Conservation (phyloP, 2,113 vertebrate genomes). For the Coptodon rendalli region DNA sequence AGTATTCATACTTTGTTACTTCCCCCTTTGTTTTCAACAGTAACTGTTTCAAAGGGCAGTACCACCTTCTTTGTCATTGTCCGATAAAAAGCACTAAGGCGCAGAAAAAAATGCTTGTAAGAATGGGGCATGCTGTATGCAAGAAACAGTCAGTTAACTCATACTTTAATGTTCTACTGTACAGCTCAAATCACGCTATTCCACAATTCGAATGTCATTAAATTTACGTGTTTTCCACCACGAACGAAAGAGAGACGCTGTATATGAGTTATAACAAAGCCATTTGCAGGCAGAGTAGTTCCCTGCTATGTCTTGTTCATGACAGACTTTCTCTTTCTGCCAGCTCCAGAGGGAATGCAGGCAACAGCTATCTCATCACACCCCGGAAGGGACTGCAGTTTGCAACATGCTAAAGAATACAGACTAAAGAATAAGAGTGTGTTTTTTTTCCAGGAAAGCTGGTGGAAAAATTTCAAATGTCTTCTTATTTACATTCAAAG, state of each 20-base stretch:
- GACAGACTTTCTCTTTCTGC: background rate
- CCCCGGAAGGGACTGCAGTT: background rate
- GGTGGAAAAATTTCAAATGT: background rate
- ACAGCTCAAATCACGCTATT: background rate
- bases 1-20: background rate
- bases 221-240: background rate
- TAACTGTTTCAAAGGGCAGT: background rate
- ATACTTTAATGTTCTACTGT: background rate
- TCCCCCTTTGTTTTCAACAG: background rate
- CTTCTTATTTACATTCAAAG: background rate
- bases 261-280: background rate
- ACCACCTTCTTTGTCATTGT: background rate
- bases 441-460: background rate
- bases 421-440: background rate
- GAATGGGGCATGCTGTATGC: background rate
- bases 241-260: background rate
- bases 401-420: background rate
- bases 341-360: background rate
- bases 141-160: background rate
- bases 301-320: background rate
- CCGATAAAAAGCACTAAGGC: background rate
- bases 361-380: background rate
- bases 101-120: background rate
- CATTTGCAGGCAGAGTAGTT: background rate
- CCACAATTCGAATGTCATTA: background rate